Conservation (phyloP, 2,113 vertebrate genomes). For the Ceyx melanurus region DNA sequence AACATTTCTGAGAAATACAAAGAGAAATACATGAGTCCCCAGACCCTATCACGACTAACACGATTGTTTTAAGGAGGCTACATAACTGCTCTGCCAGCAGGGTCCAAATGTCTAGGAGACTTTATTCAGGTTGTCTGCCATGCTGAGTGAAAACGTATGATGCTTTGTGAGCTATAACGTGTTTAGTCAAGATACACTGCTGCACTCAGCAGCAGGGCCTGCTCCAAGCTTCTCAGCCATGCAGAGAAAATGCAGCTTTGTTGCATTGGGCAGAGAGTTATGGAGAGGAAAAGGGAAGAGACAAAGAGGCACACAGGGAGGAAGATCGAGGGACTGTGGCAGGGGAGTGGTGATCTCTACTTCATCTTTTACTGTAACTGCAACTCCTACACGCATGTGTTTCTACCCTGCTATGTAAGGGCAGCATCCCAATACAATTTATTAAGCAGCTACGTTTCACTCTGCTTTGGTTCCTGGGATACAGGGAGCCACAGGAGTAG, state of each 20-base stretch:
- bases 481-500: not conserved
- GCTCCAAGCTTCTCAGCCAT: slow-evolving; percentile 16
- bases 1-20: not conserved
- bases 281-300: not conserved
- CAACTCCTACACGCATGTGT: not conserved
- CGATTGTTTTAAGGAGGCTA: not conserved
- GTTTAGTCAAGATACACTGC: slow-evolving; percentile 12
- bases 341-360: not conserved
- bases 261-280: not conserved
- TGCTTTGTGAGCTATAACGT: slow-evolving; percentile 19
- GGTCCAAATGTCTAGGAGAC: not conserved
- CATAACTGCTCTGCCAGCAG: not conserved
- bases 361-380: not conserved
- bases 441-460: not conserved
- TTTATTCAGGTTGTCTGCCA: not conserved
- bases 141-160: not conserved
- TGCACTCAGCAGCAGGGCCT: not conserved
- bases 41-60: not conserved
- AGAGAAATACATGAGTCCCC: not conserved
- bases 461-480: not conserved
- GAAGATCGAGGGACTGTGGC: not conserved
- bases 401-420: not conserved
- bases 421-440: not conserved
- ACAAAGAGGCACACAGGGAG: not conserved
- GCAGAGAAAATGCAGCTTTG: not conserved